phyloP scores from a whole-genome alignment of 2,113 vertebrate genomes.

The Dromas ardeola region DNA sequence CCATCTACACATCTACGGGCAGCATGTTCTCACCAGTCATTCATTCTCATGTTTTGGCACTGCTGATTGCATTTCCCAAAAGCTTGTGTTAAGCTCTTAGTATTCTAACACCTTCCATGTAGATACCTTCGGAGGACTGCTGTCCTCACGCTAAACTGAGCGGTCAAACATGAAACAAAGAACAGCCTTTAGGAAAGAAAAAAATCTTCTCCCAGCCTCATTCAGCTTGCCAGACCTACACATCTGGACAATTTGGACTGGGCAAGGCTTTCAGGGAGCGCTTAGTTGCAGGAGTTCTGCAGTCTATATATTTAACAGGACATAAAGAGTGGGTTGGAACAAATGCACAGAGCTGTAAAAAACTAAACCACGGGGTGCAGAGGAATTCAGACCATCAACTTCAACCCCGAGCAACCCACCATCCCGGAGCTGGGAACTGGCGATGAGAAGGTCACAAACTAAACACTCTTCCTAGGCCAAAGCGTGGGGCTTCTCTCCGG shows the following conservation, averaged over 20 bases:
- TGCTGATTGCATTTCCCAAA: slow-evolving; percentile 51
- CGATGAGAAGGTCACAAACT: not conserved
- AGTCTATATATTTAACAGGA: not conserved
- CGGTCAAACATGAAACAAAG: not conserved
- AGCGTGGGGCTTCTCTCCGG: not conserved
- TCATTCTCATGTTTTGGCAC: not conserved
- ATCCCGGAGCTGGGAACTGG: not conserved
- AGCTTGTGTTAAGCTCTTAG: not conserved
- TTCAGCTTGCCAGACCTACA: not conserved
- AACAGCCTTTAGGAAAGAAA: not conserved
- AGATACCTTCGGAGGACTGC: not conserved
- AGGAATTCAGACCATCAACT: not conserved
- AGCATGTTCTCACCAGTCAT: not conserved
- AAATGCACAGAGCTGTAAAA: not conserved
- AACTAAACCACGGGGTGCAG: not conserved
- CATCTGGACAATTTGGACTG: not conserved
- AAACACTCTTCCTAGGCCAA: not conserved
- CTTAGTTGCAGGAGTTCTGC: not conserved
- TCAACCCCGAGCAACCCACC: not conserved
- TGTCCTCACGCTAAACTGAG: not conserved
- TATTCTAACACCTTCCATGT: not conserved
- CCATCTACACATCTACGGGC: not conserved
- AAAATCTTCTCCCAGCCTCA: not conserved
- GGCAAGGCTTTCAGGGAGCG: not conserved
- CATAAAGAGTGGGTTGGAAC: not conserved